Base-by-base conservation (phyloP, 2,113 vertebrate species). In the Mormyrus iriodes region DNA sequence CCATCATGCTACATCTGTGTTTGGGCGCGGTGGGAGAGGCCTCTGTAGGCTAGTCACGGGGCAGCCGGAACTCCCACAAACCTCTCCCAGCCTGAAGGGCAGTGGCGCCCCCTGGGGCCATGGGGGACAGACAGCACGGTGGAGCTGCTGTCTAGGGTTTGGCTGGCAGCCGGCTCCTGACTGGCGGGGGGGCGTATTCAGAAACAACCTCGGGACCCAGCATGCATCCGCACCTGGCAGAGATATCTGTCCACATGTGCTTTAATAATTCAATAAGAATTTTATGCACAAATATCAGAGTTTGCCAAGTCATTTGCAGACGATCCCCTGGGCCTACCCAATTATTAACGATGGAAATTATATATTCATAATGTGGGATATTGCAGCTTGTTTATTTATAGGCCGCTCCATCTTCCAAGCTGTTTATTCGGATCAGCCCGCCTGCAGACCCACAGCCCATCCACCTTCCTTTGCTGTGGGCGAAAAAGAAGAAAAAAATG, bases 381-480 rank as follows among this genome's bases (percentile, higher is more conserved):
- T 97, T 97, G 97, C 97, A 96, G 96, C 96, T 97, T 96, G 96
- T 97, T 98, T 97, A 97, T 97, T 98, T 97, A 98, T 97, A 97
- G 94, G 96, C 94, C 91, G 95, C 96, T 96, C 96, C 96, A 95
- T 97, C 95, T 95, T 97, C 95, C 94, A 93, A 92, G 93, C 94
- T 96, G 96, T 97, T 97, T 97, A 97, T 98, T 97, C 94, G 93
- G 94, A 94, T 94, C 92, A 90, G 94, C 94, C 91, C 95, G 96
- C 96, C 95, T 95, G 96, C 95, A 94, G 94, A 96, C 96, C 96
- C 96, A 93, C 95, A 95, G 96, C 95, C 95, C 94, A 96, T 97
- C 96, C 95, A 95, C 93, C 95, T 92, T 94, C 94, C 94, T 90
- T 96, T 94, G 95, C 97, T 95, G 93, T 90, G 91, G 95, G 95